Evolutionary conservation across 2,888 invertebrate genomes (phyloP).

Genomic region (Drosophila rubida): DNA sequence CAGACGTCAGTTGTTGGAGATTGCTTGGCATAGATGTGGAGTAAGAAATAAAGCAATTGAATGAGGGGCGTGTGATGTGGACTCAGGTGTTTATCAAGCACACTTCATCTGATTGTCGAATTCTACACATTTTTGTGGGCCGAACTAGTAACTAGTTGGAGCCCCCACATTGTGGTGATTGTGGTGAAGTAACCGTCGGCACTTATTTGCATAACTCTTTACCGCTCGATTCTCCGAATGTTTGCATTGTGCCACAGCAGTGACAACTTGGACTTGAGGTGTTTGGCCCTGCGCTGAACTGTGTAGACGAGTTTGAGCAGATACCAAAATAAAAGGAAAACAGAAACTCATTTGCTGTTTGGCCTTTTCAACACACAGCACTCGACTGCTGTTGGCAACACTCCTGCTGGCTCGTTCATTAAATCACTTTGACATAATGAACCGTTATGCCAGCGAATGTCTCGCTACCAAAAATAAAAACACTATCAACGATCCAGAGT

Average conservation of each 20-base stretch:
- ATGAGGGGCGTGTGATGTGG: background rate
- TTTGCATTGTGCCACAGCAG: constrained; percentile 18
- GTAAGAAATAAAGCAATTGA: background rate
- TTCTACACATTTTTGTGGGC: background rate
- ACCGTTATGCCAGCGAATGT: constrained; percentile 69
- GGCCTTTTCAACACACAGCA: constrained; percentile 44
- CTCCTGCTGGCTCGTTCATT: constrained; percentile 52
- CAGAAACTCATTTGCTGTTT: constrained; percentile 43
- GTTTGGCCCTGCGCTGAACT: constrained; percentile 39
- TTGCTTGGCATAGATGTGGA: background rate
- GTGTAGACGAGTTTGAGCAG: constrained; percentile 17
- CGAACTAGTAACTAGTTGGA: background rate
- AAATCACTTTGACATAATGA: constrained; percentile 76
- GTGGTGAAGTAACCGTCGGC: constrained; percentile 5
- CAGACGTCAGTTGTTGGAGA: background rate
- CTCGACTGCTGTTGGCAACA: constrained; percentile 16
- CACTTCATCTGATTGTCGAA: background rate
- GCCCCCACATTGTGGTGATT: background rate
- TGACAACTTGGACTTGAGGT: constrained; percentile 26
- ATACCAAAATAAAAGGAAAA: background rate
- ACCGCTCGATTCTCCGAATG: constrained; percentile 24
- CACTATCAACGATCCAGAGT: constrained; percentile 22
- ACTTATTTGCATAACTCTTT: constrained; percentile 40
- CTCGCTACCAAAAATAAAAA: constrained; percentile 15
- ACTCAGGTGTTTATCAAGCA: constrained; percentile 6